These are phyloP conservation scores for Crotalus helleri DNA, from an alignment of 2,113 vertebrate genomes.

Conservation along the genomic window DNA sequence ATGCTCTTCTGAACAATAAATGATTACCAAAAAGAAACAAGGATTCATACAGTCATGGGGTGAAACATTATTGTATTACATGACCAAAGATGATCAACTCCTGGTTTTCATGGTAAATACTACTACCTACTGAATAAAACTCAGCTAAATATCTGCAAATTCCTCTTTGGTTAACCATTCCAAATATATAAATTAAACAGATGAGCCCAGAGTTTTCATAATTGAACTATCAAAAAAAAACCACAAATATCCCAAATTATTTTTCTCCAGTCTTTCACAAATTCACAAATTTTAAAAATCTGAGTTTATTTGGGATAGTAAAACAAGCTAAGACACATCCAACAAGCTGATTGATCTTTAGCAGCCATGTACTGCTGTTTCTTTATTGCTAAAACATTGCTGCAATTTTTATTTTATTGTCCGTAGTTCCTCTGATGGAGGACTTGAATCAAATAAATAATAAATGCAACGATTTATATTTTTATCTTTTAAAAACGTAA, in stretches of 20 bases:
- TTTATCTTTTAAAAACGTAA: background rate
- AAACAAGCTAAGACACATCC: background rate
- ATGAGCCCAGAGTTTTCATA: background rate
- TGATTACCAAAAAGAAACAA: background rate
- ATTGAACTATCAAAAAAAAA: background rate
- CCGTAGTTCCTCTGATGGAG: background rate
- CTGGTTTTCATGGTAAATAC: background rate
- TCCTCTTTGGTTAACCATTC: background rate
- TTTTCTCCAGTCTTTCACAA: background rate
- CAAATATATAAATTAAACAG: background rate
- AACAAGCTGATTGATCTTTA: background rate
- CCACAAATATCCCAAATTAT: background rate
- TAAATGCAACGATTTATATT: background rate
- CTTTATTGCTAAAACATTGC: background rate
- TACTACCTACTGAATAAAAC: background rate
- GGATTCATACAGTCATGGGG: background rate
- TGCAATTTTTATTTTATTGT: background rate
- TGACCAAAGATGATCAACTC: background rate
- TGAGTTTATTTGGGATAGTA: background rate
- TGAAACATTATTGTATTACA: background rate
- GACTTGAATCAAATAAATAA: background rate
- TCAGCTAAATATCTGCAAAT: background rate
- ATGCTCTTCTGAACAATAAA: constrained; percentile 69
- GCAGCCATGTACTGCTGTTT: background rate
- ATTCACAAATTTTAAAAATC: background rate